Conservation (phyloP, 2,888 invertebrate genomes). For the Imbricaverruca yamaguchii region DNA sequence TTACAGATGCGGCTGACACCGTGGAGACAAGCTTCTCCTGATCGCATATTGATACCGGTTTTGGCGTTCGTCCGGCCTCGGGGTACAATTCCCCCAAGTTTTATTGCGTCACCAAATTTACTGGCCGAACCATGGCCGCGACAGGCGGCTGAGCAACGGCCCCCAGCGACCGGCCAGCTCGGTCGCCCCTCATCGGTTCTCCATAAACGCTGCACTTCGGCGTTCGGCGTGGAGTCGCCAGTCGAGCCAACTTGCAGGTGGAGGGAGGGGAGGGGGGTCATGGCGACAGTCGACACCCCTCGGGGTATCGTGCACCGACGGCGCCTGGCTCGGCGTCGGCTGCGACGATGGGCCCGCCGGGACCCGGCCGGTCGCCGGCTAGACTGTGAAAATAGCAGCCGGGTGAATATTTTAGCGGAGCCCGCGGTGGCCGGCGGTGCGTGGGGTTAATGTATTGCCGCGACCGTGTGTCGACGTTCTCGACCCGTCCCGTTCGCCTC, state of each 20-base stretch:
- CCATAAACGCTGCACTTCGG: not conserved
- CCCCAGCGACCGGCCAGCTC: not conserved
- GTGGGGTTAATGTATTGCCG: not conserved
- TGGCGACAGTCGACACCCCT: not conserved
- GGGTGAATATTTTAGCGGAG: not conserved
- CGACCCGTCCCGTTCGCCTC: not conserved
- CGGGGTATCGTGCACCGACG: not conserved
- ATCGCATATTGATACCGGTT: not conserved
- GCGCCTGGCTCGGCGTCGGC: not conserved
- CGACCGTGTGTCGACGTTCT: not conserved
- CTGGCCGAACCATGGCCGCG: not conserved
- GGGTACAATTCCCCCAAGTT: not conserved
- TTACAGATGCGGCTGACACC: too few species aligned
- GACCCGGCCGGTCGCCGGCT: not conserved
- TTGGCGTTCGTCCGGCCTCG: not conserved
- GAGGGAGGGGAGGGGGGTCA: not conserved
- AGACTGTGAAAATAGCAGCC: not conserved
- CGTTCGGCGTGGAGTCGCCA: too few species aligned
- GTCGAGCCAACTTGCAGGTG: too few species aligned
- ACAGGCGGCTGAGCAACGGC: not conserved
- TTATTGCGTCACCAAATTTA: conserved; percentile 15
- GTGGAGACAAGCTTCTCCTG: too few species aligned
- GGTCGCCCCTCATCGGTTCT: not conserved
- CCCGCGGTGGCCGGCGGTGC: not conserved
- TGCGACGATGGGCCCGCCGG: not conserved